Percentiles rank a stretch among this genome's conserved stretches.
Evolutionary conservation across 2,797 vertebrate genomes (phyloP).

Genomic region (Parauchenoglanis punctatus): DNA sequence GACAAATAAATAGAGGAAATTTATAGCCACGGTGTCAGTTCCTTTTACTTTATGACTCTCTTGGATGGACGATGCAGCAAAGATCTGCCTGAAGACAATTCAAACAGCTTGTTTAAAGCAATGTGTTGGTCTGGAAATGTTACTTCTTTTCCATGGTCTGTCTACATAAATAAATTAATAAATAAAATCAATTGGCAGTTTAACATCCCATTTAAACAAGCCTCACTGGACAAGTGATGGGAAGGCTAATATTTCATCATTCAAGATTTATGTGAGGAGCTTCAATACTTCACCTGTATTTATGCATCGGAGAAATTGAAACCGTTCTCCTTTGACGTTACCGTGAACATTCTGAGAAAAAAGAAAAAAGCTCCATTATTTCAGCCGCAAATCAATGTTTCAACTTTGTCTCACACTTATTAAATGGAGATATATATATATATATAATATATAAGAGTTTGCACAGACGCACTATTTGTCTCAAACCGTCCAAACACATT

Average conservation of each 20-base stretch:
- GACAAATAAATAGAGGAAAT: conserved; percentile 60
- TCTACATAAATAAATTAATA: conserved; percentile 20
- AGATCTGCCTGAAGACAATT: conserved; percentile 56
- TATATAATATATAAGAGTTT: background rate
- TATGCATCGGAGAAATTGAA: conserved; percentile 67
- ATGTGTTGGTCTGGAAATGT: conserved; percentile 59
- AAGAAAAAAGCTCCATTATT: conserved; percentile 74
- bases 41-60: conserved; percentile 65
- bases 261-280: conserved; percentile 78
- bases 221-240: conserved; percentile 19
- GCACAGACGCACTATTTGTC: conserved; percentile 12
- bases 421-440: background rate
- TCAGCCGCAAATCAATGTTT: conserved; percentile 75
- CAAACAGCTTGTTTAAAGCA: conserved; percentile 62
- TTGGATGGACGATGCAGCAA: conserved; percentile 57
- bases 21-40: conserved; percentile 53
- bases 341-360: conserved; percentile 58
- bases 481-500: conserved; percentile 33
- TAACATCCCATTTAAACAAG: conserved; percentile 49
- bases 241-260: conserved; percentile 72
- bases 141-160: conserved; percentile 43
- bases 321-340: conserved; percentile 68
- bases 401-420: conserved; percentile 62
- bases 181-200: conserved; percentile 28
- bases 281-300: conserved; percentile 66